Conservation (phyloP, 2,888 invertebrate genomes). For the Oscheius sp. region DNA sequence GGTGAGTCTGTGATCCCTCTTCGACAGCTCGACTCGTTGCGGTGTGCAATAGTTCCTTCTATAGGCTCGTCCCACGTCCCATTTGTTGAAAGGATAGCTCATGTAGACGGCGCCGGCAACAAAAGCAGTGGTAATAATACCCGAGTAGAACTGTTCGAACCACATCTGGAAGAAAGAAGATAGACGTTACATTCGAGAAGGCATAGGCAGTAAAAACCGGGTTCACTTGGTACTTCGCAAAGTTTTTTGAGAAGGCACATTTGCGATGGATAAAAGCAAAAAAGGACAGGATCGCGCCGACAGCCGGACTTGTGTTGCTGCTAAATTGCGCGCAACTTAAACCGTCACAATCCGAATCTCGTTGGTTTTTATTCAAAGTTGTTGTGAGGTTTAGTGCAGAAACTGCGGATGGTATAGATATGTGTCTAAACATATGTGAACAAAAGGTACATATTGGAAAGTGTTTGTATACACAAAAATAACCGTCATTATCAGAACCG, state of each 20-base stretch:
- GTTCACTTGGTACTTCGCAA: too few species aligned
- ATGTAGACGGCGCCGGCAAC: conserved; percentile 67
- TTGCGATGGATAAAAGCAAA: background rate
- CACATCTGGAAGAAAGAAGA: conserved; percentile 53
- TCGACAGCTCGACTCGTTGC: conserved; percentile 58
- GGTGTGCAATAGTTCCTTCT: conserved; percentile 60
- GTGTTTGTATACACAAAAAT: too few species aligned
- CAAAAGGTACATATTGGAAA: too few species aligned
- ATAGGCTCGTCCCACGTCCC: conserved; percentile 62
- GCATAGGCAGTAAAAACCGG: background rate
- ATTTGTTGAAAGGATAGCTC: conserved; percentile 67
- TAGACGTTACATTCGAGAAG: background rate
- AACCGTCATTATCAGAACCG: too few species aligned
- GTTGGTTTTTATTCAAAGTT: too few species aligned
- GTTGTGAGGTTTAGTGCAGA: too few species aligned
- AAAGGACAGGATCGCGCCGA: background rate
- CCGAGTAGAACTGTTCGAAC: conserved; percentile 71
- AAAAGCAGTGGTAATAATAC: conserved; percentile 61
- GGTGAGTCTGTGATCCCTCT: conserved; percentile 67
- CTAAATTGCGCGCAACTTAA: too few species aligned
- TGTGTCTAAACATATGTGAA: too few species aligned
- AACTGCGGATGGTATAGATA: too few species aligned
- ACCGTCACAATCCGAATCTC: too few species aligned
- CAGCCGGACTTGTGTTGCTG: too few species aligned
- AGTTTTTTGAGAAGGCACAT: too few species aligned